Conservation (phyloP, 1,140 invertebrate species). For the Cyclargus thomasi region DNA sequence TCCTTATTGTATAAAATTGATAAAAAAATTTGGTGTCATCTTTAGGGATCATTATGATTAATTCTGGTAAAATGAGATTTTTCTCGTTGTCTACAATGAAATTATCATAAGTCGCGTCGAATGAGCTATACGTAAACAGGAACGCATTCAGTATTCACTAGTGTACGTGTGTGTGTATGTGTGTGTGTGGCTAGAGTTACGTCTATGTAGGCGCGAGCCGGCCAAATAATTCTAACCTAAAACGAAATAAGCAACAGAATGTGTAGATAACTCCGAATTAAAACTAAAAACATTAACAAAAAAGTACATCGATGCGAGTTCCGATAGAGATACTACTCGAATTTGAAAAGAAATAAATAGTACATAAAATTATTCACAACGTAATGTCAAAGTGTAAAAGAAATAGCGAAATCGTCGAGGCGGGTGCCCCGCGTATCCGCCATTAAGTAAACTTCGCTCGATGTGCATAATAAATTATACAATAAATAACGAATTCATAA, state of each 20-base stretch:
- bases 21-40: conserved; percentile 62
- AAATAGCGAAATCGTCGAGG: conserved; percentile 29
- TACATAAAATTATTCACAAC: conserved; percentile 33
- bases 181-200: conserved; percentile 7
- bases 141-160: conserved; percentile 9
- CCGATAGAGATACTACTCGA: conserved; percentile 41
- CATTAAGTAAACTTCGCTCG: conserved; percentile 64
- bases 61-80: conserved; percentile 19
- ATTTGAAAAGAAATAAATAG: conserved; percentile 40
- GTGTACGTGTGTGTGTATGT: background rate
- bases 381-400: conserved; percentile 31
- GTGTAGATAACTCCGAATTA: conserved; percentile 43
- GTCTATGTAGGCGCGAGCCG: conserved; percentile 4
- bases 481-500: conserved; percentile 62
- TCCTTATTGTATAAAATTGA: conserved; percentile 45
- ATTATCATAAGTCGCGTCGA: background rate
- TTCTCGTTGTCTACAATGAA: conserved; percentile 11
- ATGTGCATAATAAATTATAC: conserved; percentile 49
- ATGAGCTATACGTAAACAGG: conserved; percentile 5
- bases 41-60: conserved; percentile 44
- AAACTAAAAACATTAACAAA: conserved; percentile 60
- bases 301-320: conserved; percentile 53
- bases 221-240: conserved; percentile 25
- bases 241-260: conserved; percentile 51
- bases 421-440: conserved; percentile 23